Conservation (phyloP, 2,888 invertebrate genomes). For the Erebia ligea region DNA sequence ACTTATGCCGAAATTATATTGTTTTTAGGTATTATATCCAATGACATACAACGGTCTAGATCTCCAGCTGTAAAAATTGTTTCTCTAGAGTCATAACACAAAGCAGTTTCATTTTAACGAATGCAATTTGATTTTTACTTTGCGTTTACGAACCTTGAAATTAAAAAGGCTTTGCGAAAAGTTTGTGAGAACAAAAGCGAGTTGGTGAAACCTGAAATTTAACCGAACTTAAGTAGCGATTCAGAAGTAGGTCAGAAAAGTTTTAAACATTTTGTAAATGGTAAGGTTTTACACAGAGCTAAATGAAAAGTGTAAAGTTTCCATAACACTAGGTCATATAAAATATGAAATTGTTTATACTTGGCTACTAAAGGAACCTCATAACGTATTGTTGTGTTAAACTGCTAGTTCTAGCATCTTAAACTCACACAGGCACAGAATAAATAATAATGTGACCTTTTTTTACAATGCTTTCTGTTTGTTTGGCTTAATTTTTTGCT, state of each 20-base stretch:
- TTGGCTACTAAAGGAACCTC: background rate
- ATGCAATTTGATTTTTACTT: constrained; percentile 29
- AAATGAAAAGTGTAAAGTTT: constrained; percentile 12
- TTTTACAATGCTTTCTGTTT: background rate
- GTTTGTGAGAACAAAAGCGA: constrained; percentile 36
- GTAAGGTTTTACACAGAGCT: background rate
- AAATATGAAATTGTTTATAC: background rate
- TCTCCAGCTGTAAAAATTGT: background rate
- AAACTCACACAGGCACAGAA: too few species aligned
- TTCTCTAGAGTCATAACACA: background rate
- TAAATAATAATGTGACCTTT: background rate
- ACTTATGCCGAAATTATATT: background rate
- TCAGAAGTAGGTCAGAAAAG: constrained; percentile 35
- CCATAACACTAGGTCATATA: background rate
- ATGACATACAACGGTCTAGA: background rate
- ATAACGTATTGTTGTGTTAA: background rate
- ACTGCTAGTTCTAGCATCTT: background rate
- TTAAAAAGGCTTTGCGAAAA: constrained; percentile 36
- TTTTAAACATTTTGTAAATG: constrained; percentile 28
- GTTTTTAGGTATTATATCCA: background rate
- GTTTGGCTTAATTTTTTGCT: too few species aligned
- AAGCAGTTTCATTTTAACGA: constrained; percentile 16
- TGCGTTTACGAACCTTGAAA: constrained; percentile 33
- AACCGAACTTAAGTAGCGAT: constrained; percentile 33
- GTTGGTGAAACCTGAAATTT: constrained; percentile 32